These are phyloP conservation scores for Phataginus tetradactyla DNA, from an alignment of 2,797 vertebrate genomes.

Conservation along the genomic window DNA sequence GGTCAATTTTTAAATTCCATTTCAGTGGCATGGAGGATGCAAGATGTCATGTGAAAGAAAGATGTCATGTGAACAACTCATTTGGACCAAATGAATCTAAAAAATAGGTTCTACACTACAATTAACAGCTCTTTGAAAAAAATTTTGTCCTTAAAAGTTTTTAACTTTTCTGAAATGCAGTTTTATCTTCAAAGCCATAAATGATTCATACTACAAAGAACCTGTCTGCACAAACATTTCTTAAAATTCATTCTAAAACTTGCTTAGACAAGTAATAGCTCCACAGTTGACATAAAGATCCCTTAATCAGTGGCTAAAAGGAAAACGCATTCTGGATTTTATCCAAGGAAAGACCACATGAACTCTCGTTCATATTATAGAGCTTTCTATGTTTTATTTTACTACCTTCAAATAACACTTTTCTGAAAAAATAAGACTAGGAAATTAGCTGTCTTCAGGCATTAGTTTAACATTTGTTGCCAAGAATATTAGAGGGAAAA, in stretches of 20 bases:
- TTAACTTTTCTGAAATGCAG: slow-evolving; percentile 25
- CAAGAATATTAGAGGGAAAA: background rate
- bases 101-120: slow-evolving; percentile 42
- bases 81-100: background rate
- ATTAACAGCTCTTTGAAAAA: slow-evolving; percentile 23
- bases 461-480: background rate
- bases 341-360: background rate
- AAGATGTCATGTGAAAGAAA: background rate
- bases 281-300: slow-evolving; percentile 26
- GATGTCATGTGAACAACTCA: background rate
- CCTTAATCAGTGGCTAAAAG: background rate
- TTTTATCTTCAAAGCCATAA: slow-evolving; percentile 60
- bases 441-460: background rate
- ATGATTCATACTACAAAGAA: slow-evolving; percentile 49
- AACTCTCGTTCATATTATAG: background rate
- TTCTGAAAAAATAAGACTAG: background rate
- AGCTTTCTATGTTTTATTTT: background rate
- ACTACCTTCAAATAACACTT: background rate
- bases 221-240: slow-evolving; percentile 27
- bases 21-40: background rate
- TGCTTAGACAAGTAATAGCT: slow-evolving; percentile 70
- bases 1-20: background rate
- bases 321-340: slow-evolving; percentile 47
- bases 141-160: background rate
- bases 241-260: slow-evolving; percentile 61